Evolutionary conservation across 2,797 vertebrate species (phyloP).

Genomic region (Margarornis squamiger): DNA sequence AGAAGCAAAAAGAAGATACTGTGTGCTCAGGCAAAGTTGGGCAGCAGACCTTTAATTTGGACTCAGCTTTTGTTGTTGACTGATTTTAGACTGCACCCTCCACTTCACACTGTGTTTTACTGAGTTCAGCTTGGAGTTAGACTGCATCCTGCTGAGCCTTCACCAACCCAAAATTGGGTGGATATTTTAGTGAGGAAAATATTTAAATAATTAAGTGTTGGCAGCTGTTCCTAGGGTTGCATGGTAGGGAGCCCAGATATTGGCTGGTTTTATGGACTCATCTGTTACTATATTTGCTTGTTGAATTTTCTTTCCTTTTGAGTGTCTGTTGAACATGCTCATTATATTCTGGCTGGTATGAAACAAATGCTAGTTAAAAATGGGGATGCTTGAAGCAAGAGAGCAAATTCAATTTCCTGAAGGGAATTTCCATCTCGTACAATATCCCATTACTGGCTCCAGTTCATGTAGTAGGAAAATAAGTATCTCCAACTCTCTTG

Average conservation of each 20-base stretch:
- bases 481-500: neutral
- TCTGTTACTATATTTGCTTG: neutral
- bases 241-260: neutral
- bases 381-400: neutral
- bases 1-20: neutral
- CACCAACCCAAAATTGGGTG: neutral
- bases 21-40: fast-evolving
- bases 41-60: neutral
- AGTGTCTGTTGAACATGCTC: neutral
- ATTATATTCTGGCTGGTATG: neutral
- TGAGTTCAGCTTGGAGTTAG: neutral
- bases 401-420: neutral
- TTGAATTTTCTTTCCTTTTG: neutral
- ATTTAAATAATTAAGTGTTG: neutral
- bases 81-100: neutral
- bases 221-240: neutral
- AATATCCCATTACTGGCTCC: neutral
- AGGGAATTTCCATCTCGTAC: neutral
- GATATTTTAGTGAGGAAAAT: neutral
- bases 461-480: neutral
- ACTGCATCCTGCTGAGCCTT: neutral
- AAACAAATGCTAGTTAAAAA: neutral
- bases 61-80: neutral
- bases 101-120: neutral
- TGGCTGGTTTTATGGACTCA: neutral